A percentile compares a stretch with the other conserved stretches of the same genome.
Conservation (phyloP, 2,797 vertebrate genomes). For the Tadarida brasiliensis region DNA sequence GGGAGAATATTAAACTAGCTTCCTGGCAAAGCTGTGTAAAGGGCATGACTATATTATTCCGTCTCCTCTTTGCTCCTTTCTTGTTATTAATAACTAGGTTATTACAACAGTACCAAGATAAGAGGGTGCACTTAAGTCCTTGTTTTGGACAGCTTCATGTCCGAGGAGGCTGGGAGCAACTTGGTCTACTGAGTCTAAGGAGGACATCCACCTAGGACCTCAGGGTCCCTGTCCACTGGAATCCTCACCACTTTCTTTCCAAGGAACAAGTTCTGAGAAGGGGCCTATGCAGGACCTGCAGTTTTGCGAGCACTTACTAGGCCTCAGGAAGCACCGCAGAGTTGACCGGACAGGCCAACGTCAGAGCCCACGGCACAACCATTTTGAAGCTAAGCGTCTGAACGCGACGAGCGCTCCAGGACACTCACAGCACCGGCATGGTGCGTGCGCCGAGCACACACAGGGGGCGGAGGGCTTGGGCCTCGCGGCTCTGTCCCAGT, state of each 20-base stretch:
- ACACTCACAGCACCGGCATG: too few species aligned
- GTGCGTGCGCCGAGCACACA: rapidly evolving
- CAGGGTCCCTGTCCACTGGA: background rate
- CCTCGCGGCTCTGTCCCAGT: background rate
- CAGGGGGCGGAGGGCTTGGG: background rate
- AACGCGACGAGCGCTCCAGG: too few species aligned
- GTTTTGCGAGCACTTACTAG: background rate
- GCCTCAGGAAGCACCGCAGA: background rate
- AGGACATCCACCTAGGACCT: background rate
- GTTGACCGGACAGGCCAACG: background rate
- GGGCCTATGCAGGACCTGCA: background rate
- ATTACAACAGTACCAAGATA: too few species aligned
- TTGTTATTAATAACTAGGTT: too few species aligned
- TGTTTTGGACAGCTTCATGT: background rate
- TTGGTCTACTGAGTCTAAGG: rapidly evolving
- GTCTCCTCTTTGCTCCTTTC: too few species aligned
- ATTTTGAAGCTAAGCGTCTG: too few species aligned
- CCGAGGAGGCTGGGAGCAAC: background rate
- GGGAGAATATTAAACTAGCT: too few species aligned
- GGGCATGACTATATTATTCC: too few species aligned
- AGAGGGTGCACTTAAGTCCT: background rate
- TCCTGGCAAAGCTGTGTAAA: too few species aligned
- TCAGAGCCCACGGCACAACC: background rate
- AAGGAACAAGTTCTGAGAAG: background rate
- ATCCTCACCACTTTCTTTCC: background rate